Evolutionary conservation across 2,888 invertebrate genomes (phyloP).

Genomic region (Drosophila tanythrix): DNA sequence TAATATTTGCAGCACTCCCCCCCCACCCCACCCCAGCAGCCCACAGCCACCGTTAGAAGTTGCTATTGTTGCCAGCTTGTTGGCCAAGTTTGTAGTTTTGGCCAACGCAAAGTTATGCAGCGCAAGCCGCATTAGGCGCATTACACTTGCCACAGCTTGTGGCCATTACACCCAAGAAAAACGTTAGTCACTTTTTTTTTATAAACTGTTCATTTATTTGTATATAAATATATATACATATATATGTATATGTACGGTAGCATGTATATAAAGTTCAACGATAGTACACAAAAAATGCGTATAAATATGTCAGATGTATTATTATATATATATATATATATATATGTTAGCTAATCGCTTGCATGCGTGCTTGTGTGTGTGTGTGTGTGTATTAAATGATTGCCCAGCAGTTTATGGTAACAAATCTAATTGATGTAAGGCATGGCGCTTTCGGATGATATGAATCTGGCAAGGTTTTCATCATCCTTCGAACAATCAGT

Average conservation of each 20-base stretch:
- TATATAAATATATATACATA: conserved; percentile 45
- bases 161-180: conserved; percentile 14
- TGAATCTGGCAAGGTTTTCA: conserved; percentile 15
- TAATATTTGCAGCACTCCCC: background rate
- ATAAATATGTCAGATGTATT: conserved; percentile 43
- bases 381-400: conserved; percentile 16
- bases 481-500: background rate
- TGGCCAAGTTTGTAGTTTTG: conserved; percentile 46
- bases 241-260: conserved; percentile 1
- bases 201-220: conserved; percentile 38
- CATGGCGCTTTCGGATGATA: background rate
- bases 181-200: conserved; percentile 15
- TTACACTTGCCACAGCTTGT: conserved; percentile 53
- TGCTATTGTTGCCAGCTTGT: conserved; percentile 13
- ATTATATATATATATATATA: background rate
- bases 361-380: conserved; percentile 2
- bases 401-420: conserved; percentile 4
- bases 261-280: conserved; percentile 49
- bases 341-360: conserved; percentile 7
- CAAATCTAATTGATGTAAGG: background rate
- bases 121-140: conserved; percentile 40
- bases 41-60: background rate
- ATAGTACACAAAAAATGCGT: conserved; percentile 62
- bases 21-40: background rate
- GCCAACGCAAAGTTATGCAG: conserved; percentile 37